Evolutionary conservation across 1,140 invertebrate genomes (phyloP).

Genomic region (Ericerus pela): DNA sequence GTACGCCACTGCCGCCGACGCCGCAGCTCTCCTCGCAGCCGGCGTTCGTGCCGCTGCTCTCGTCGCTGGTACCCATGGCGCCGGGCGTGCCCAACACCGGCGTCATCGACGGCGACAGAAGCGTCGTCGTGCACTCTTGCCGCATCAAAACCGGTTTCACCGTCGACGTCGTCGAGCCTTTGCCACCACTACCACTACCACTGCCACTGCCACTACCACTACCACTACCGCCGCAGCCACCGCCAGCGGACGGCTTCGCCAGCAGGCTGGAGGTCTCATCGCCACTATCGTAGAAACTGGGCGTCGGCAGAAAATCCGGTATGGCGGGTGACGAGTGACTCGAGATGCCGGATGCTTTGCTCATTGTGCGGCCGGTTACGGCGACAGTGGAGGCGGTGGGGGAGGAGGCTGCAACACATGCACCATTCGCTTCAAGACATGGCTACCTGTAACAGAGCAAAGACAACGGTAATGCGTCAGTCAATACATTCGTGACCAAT

Average conservation of each 20-base stretch:
- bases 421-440: too few relatives aligned
- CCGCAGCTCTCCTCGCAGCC: constrained; percentile 38
- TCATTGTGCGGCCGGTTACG: not conserved
- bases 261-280: constrained; percentile 65
- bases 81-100: constrained; percentile 55
- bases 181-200: not conserved
- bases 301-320: constrained; percentile 20
- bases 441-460: too few relatives aligned
- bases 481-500: too few relatives aligned
- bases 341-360: not conserved
- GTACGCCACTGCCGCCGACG: constrained; percentile 56
- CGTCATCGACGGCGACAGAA: constrained; percentile 42
- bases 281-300: constrained; percentile 49
- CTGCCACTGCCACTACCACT: constrained; percentile 27
- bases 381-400: too few relatives aligned
- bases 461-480: too few relatives aligned
- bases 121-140: constrained; percentile 62
- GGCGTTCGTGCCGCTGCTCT: constrained; percentile 40
- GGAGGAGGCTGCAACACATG: too few relatives aligned
- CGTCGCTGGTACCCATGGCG: constrained; percentile 53
- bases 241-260: constrained; percentile 37
- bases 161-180: constrained; percentile 26
- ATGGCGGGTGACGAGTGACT: not conserved
- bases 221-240: constrained; percentile 46
- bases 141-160: constrained; percentile 62